Percentiles rank a stretch among this genome's conserved stretches.
Evolutionary conservation across 2,113 vertebrate species (phyloP).

Genomic region (Gambusia holbrooki): DNA sequence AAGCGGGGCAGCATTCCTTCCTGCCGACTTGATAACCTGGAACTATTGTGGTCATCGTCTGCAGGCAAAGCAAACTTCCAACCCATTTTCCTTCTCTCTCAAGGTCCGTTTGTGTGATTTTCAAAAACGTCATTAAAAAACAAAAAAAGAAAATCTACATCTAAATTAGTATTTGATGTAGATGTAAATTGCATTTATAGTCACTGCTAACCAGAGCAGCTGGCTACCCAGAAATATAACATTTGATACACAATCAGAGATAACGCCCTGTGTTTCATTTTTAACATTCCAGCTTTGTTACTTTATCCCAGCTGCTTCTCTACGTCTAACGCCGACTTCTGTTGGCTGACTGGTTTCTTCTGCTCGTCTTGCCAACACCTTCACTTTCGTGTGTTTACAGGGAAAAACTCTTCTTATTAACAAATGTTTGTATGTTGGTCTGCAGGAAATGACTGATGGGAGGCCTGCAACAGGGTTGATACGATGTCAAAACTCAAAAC

Average conservation of each 20-base stretch:
- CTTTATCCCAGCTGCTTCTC: not conserved
- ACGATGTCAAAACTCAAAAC: too few relatives aligned
- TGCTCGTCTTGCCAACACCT: not conserved
- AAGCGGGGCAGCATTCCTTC: constrained; percentile 34
- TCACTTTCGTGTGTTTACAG: not conserved
- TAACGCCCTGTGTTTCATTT: not conserved
- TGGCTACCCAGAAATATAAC: not conserved
- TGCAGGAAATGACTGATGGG: not conserved
- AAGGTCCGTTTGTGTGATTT: not conserved
- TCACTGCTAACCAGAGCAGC: not conserved
- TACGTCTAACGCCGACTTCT: not conserved
- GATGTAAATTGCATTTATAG: not conserved
- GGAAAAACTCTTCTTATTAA: not conserved
- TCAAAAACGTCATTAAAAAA: not conserved
- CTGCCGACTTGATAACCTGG: not conserved
- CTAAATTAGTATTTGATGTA: not conserved
- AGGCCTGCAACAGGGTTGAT: too few relatives aligned
- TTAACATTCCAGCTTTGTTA: constrained; percentile 1
- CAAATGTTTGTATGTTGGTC: not conserved
- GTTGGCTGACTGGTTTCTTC: not conserved
- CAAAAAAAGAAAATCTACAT: not conserved
- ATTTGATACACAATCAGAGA: not conserved
- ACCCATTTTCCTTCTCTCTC: not conserved
- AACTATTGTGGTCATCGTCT: constrained; percentile 7
- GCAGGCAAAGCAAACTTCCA: constrained; percentile 22